phyloP scores from a whole-genome alignment of 2,888 invertebrate genomes.

The Reticulitermes lucifugus region DNA sequence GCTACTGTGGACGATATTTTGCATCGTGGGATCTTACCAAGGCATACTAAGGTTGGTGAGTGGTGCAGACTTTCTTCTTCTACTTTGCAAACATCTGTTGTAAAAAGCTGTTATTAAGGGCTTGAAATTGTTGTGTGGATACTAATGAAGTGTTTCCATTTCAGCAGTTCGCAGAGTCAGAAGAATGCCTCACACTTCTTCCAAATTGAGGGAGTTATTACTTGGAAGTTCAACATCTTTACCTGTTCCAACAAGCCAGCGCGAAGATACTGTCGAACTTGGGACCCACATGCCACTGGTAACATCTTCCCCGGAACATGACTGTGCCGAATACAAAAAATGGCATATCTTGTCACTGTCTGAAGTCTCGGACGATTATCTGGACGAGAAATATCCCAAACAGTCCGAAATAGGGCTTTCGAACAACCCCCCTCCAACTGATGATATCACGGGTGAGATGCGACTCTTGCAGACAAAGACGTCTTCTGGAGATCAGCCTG shows the following conservation, averaged over 20 bases:
- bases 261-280: too few relatives aligned
- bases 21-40: neutral
- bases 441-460: neutral
- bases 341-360: neutral
- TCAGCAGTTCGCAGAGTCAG: neutral
- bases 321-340: neutral
- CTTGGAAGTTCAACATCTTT: too few relatives aligned
- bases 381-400: neutral
- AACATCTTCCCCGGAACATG: neutral
- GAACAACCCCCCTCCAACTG: neutral
- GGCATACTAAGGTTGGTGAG: conserved; percentile 12
- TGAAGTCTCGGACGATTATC: conserved; percentile 31
- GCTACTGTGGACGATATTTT: neutral
- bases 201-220: neutral
- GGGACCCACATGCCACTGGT: too few relatives aligned
- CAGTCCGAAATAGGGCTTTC: too few relatives aligned
- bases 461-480: neutral
- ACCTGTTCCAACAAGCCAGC: too few relatives aligned
- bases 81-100: neutral
- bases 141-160: too few relatives aligned
- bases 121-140: neutral
- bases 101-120: neutral
- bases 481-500: neutral
- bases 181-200: neutral
- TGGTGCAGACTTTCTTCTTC: neutral